Percentiles rank a stretch among this genome's conserved stretches.
phyloP scores from a whole-genome alignment of 2,888 invertebrate species.

The Diarsia dahlii region DNA sequence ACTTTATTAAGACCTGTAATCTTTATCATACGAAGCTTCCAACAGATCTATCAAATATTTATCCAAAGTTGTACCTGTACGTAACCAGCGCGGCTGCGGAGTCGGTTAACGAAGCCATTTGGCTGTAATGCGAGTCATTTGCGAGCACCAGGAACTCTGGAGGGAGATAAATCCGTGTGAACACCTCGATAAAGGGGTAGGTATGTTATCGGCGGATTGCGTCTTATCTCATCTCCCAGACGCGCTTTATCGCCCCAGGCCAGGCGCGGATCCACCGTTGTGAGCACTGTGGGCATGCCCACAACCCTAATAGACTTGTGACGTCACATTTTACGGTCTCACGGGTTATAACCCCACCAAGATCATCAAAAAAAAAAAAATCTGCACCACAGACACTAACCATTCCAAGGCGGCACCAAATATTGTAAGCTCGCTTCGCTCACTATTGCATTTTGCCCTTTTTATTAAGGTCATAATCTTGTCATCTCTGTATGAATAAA shows the following conservation, averaged over 20 bases:
- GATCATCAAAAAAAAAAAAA: no score
- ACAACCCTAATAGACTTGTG: no score
- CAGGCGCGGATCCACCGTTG: no score
- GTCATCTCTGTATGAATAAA: no score
- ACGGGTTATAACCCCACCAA: no score
- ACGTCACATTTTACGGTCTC: no score
- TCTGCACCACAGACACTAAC: no score
- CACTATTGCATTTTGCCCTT: no score
- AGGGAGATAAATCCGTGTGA: slow-evolving; percentile 67
- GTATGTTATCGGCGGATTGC: slow-evolving; percentile 59
- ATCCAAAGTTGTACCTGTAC: slow-evolving; percentile 26
- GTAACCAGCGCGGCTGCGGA: slow-evolving; percentile 27
- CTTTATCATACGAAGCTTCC: slow-evolving; percentile 15
- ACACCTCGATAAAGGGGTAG: slow-evolving; percentile 63
- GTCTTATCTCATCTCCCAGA: slow-evolving; percentile 63
- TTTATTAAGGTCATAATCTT: no score
- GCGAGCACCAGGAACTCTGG: slow-evolving; percentile 63
- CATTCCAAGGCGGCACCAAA: no score
- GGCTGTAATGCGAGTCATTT: slow-evolving; percentile 76
- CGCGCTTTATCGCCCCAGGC: slow-evolving; percentile 43
- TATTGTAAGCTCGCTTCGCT: no score
- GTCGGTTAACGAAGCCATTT: slow-evolving; percentile 74
- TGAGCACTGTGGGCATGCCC: no score
- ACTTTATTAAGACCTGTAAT: background rate
- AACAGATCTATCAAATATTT: slow-evolving; percentile 5